Conservation (phyloP, 1,140 invertebrate genomes). For the Oedothorax gibbosus region DNA sequence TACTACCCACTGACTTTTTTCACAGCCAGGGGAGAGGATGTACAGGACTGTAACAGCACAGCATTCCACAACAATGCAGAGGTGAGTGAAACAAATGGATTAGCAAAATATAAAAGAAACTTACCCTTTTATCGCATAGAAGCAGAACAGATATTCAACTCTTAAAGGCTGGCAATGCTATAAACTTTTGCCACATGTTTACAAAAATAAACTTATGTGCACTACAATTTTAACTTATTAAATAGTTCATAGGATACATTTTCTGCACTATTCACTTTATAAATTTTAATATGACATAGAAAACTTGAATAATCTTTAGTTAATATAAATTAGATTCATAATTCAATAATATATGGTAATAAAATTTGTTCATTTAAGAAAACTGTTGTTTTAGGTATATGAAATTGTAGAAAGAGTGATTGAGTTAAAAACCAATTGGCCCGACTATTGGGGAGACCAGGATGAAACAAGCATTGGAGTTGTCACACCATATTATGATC, state of each 20-base stretch:
- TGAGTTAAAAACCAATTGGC: slow-evolving; percentile 80
- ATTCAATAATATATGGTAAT: too few species aligned
- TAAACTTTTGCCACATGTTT: too few species aligned
- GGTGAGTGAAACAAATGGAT: slow-evolving; percentile 65
- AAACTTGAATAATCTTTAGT: too few species aligned
- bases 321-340: too few species aligned
- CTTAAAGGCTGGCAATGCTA: too few species aligned
- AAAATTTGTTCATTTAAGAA: not conserved
- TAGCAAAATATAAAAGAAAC: not conserved
- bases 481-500: slow-evolving; percentile 88
- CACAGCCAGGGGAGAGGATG: slow-evolving; percentile 82
- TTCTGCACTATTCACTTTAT: too few species aligned
- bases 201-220: too few species aligned
- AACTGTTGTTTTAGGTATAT: slow-evolving; percentile 63
- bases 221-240: too few species aligned
- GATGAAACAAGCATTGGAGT: slow-evolving; percentile 82
- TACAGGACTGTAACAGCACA: slow-evolving; percentile 83
- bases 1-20: slow-evolving; percentile 86
- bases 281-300: too few species aligned
- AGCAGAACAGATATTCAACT: too few species aligned
- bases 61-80: slow-evolving; percentile 88
- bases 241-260: too few species aligned
- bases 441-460: slow-evolving; percentile 79
- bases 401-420: slow-evolving; percentile 81
- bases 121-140: not conserved